Percentiles rank a stretch among this genome's conserved stretches.
Conservation (phyloP, 2,113 vertebrate genomes). For the Aptenodytes patagonicus region DNA sequence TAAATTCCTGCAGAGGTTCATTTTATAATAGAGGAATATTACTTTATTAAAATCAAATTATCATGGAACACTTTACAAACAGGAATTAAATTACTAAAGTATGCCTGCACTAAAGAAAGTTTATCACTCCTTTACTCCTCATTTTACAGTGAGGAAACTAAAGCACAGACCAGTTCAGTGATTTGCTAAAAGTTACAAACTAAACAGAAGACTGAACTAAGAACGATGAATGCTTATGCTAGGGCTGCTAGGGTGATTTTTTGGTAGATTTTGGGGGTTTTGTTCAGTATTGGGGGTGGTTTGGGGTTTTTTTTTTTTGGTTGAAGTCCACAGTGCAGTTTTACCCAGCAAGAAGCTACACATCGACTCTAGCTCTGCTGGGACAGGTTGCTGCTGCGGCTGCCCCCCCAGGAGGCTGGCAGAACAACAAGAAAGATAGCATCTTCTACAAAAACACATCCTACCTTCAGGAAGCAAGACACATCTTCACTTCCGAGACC, state of each 20-base stretch:
- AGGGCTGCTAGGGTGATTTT: neutral
- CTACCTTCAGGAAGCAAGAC: neutral
- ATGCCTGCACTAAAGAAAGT: neutral
- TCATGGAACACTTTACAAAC: neutral
- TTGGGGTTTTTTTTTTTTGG: neutral
- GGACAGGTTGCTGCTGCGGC: neutral
- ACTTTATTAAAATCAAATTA: slow-evolving; percentile 48
- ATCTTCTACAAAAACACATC: neutral
- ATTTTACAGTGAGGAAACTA: neutral
- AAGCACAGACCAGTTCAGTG: neutral
- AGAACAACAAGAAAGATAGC: neutral
- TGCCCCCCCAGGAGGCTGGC: neutral
- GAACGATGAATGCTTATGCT: neutral
- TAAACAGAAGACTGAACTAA: neutral
- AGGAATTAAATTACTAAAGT: slow-evolving; percentile 7
- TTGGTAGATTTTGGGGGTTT: neutral
- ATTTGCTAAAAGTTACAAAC: neutral
- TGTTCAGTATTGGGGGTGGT: neutral
- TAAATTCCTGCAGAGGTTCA: neutral
- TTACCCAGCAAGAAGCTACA: neutral
- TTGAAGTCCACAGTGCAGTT: neutral
- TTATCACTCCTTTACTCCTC: slow-evolving; percentile 1
- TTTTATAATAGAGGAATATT: neutral
- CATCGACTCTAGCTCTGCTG: neutral
- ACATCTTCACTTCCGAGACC: neutral